Percentiles rank a stretch among this genome's conserved stretches.
phyloP scores from a whole-genome alignment of 2,797 vertebrate species.

The Selene dorsalis region DNA sequence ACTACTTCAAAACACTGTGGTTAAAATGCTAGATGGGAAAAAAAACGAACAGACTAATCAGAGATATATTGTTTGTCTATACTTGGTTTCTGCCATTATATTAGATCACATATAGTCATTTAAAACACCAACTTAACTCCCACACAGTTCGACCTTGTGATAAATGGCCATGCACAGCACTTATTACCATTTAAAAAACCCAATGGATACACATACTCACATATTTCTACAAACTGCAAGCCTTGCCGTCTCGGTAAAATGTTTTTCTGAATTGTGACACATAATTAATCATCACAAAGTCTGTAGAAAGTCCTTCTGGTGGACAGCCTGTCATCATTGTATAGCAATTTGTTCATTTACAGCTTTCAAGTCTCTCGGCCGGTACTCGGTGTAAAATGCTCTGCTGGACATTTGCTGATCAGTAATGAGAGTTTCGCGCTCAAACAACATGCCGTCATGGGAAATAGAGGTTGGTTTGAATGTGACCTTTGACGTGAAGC shows the following conservation, averaged over 20 bases:
- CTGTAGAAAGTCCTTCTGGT: slow-evolving; percentile 33
- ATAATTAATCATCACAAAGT: slow-evolving; percentile 13
- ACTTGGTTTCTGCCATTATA: too few species aligned
- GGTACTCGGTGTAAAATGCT: slow-evolving; percentile 20
- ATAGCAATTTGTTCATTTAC: slow-evolving; percentile 29
- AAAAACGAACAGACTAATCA: neutral
- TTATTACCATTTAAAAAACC: neutral
- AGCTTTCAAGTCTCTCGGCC: slow-evolving; percentile 42
- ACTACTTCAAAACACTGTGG: neutral
- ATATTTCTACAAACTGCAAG: neutral
- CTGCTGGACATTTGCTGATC: slow-evolving; percentile 48
- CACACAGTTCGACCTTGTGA: neutral
- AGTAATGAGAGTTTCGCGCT: neutral
- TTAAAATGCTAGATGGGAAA: neutral
- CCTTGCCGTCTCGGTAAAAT: neutral
- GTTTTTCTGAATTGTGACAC: neutral
- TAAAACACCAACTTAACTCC: neutral
- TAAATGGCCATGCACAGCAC: neutral
- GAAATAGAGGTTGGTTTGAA: neutral
- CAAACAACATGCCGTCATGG: neutral
- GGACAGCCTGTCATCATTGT: slow-evolving; percentile 22
- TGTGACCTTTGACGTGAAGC: neutral
- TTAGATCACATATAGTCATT: neutral
- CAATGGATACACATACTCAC: too few species aligned
- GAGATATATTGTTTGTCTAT: neutral